Evolutionary conservation across 1,140 invertebrate species (phyloP), one percentile per base, ranked within the genome.

Genomic region (Drosophila micromelanica): DNA sequence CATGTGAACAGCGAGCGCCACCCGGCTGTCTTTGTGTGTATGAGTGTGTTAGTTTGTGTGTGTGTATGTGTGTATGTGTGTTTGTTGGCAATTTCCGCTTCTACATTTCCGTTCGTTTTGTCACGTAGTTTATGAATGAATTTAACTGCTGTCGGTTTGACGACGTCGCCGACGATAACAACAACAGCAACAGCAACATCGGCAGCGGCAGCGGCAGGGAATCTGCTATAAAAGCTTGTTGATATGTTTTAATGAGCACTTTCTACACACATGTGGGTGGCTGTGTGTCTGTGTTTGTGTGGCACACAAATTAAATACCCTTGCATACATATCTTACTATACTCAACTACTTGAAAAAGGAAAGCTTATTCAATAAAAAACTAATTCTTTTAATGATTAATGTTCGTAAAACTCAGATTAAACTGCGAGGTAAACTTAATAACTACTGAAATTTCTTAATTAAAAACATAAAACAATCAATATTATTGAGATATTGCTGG

Each of bases 161-260:
- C 67, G 75, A 68, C 73, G 59, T 56, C 60, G 64, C 27, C 43
- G 55, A 74, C 60, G 63, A 15, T 37, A 46, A 42, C 63, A 57
- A 3, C 46, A 56, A 15, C 20, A 38, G 46, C 38, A 15, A 23
- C 59, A 32, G 42, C n/a, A 15, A 23, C 59, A 32, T 38, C n/a
- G 27, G 13, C 30, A 35, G 13, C 65, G 65, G 17, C 57, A n/a
- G n/a, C n/a, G n/a, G n/a, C n/a, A n/a, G n/a, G n/a, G 55, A 57
- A 45, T 40, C 69, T 32, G 49, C 72, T 76, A 82, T 87, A 87
- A 87, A 87, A 87, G 82, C 82, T 87, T 87, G 82, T 87, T 87
- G 82, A 87, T 87, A 87, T 87, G 84, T 89, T 87, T 87, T 87
- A 87, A 87, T 87, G 82, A 87, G 82, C 79, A 87, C 84, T 87